These are phyloP conservation scores for Alcedo atthis DNA, from an alignment of 2,797 vertebrate species.

Conservation along the genomic window DNA sequence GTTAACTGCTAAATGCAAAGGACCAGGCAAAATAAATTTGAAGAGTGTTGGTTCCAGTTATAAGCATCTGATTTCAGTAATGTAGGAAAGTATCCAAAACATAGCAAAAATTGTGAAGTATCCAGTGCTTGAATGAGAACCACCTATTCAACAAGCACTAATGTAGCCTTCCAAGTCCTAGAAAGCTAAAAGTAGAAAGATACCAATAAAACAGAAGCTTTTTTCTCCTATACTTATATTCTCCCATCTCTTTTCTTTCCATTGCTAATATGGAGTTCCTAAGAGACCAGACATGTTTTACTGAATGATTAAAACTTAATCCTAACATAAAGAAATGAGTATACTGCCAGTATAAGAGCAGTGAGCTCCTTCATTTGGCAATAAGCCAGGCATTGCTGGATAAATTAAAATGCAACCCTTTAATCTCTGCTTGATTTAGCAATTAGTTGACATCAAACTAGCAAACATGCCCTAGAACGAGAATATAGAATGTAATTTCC, in stretches of 20 bases:
- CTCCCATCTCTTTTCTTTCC: neutral
- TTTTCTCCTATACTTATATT: neutral
- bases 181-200: neutral
- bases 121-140: neutral
- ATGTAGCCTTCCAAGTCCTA: neutral
- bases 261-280: neutral
- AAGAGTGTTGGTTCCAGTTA: neutral
- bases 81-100: neutral
- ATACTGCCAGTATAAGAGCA: neutral
- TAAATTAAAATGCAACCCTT: conserved; percentile 16
- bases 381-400: neutral
- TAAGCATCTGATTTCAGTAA: neutral
- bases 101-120: neutral
- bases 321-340: neutral
- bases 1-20: neutral
- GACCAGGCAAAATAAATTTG: neutral
- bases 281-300: neutral
- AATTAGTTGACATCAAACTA: conserved; percentile 13
- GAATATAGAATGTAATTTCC: neutral
- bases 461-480: neutral
- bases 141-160: neutral
- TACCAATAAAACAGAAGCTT: neutral
- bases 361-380: neutral
- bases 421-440: conserved; percentile 25
- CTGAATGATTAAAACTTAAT: neutral